Base-by-base conservation (phyloP, 2,888 invertebrate genomes). In the Rhagophthalmus giganteus region DNA sequence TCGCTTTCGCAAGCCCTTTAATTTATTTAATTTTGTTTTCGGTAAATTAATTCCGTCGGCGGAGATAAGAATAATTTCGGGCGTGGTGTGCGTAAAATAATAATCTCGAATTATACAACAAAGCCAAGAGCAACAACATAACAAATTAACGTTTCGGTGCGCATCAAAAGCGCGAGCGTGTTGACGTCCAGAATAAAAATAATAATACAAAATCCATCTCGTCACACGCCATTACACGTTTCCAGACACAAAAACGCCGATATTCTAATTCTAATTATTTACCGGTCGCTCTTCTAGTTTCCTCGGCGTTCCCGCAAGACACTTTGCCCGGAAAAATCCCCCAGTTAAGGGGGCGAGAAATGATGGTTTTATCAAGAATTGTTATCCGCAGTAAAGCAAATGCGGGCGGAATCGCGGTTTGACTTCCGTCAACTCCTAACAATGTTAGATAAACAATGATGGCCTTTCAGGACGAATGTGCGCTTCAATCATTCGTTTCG, bases 391-490 rank as follows among this genome's bases (percentile, higher is more conserved):
- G 25, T 9, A 31, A 30, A 25, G 26, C 11, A 51, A 25, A 47
- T 47, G 47, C 52, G 42, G 52, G 50, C 40, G 50, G 38, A 39
- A 39, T 40, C 39, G 57, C 40, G 54, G 57, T 48, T 50, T 53
- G 56, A 53, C 49, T 56, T 53, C 53, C 50, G 53, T 56, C 56
- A 51, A 51, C 47, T 57, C 12, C 54, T 57, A 57, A 57, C 54
- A 52, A 46, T 54, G 57, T 54, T 54, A 54, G 51, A 57, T 51
- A 54, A 57, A 57, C 57, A 54, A 54, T 45, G 48, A 44, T 52
- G 53, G 41, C 51, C 45, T 48, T 51, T 50, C 39, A 16, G 24
- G 51, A 54, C 44, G 47, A 46, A 57, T 56, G 38, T 46, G 40
- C 42, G 44, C 51, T 48, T 57, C 51, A 54, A 57, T 57, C 57